Evolutionary conservation across 2,888 invertebrate genomes (phyloP).

Genomic region (Nomada fabriciana): DNA sequence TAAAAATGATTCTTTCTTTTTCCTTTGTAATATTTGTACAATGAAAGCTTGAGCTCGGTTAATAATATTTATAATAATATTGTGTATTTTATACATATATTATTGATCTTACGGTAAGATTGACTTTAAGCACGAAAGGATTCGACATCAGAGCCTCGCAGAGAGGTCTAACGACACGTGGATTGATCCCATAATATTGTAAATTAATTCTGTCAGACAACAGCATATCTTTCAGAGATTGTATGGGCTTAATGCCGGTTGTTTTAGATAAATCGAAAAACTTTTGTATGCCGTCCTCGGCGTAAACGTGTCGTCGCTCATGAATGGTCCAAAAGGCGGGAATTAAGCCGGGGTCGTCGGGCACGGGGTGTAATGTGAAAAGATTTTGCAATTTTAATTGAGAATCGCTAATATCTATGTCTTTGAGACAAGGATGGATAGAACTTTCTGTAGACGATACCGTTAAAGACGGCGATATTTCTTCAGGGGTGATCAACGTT

Average conservation of each 20-base stretch:
- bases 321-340: constrained; percentile 74
- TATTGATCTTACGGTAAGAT: constrained; percentile 74
- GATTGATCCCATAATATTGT: constrained; percentile 76
- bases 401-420: constrained; percentile 76
- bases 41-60: too few species aligned
- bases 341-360: constrained; percentile 75
- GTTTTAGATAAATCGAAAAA: constrained; percentile 69
- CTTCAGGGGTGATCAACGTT: constrained; percentile 65
- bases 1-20: not conserved
- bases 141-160: constrained; percentile 75
- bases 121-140: constrained; percentile 70
- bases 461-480: not conserved
- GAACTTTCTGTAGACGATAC: constrained; percentile 58
- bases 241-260: constrained; percentile 68
- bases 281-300: constrained; percentile 72
- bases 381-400: constrained; percentile 72
- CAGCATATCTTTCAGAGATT: constrained; percentile 72
- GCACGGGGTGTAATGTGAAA: constrained; percentile 67
- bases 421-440: constrained; percentile 66
- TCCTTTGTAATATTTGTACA: too few species aligned
- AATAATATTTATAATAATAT: too few species aligned
- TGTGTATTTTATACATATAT: too few species aligned
- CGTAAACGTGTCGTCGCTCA: constrained; percentile 62
- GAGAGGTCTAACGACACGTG: constrained; percentile 72
- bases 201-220: constrained; percentile 74